Evolutionary conservation across 2,113 vertebrate species (phyloP).

Genomic region (Triplophysa tibetana): DNA sequence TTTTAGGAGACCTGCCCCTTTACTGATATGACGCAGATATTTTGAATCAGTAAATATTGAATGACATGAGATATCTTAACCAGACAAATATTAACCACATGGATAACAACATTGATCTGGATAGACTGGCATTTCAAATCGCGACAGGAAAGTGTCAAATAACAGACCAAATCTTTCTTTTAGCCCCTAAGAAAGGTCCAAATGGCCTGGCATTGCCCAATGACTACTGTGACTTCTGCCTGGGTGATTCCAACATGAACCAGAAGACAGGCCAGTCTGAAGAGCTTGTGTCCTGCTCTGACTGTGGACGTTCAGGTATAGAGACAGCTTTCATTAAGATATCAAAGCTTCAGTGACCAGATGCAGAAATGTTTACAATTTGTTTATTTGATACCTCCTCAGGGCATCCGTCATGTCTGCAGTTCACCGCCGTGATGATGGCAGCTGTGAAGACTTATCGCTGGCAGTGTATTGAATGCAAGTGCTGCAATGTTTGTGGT

Average conservation of each 20-base stretch:
- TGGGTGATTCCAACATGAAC: constrained; percentile 95
- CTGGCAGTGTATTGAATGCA: constrained; percentile 98
- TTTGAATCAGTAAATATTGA: not conserved
- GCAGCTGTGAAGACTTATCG: constrained; percentile 94
- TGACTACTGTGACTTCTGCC: constrained; percentile 97
- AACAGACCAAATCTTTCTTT: not conserved
- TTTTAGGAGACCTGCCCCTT: too few relatives aligned
- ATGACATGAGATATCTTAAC: not conserved
- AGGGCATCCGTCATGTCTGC: constrained; percentile 94
- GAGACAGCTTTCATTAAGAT: not conserved
- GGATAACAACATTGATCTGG: not conserved
- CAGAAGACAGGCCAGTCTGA: constrained; percentile 95
- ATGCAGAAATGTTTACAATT: not conserved
- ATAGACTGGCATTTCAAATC: constrained; percentile 8
- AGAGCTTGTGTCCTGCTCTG: constrained; percentile 94
- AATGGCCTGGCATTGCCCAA: constrained; percentile 92
- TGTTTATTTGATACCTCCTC: not conserved
- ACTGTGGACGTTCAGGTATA: constrained; percentile 93
- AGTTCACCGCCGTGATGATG: constrained; percentile 98
- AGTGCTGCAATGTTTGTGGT: constrained; percentile 96
- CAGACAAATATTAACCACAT: not conserved
- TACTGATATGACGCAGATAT: too few relatives aligned
- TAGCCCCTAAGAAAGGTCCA: constrained; percentile 90
- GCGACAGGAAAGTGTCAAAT: not conserved
- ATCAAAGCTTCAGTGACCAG: not conserved